phyloP scores from a whole-genome alignment of 2,888 invertebrate genomes.

The Perdita meconis region DNA sequence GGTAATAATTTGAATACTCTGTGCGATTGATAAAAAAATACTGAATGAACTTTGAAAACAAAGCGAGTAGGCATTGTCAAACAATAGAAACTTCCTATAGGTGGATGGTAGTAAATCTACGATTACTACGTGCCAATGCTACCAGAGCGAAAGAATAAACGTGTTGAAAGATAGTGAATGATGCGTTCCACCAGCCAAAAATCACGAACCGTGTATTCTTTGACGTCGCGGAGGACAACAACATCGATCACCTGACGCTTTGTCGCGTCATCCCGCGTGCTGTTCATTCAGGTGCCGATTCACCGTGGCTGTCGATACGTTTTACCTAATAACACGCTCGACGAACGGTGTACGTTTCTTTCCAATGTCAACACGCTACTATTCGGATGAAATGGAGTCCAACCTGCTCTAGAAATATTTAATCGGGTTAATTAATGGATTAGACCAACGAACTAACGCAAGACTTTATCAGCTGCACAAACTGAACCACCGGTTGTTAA shows the following conservation, averaged over 20 bases:
- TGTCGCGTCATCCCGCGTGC: conserved; percentile 76
- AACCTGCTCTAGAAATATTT: too few relatives aligned
- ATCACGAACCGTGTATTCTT: conserved; percentile 32
- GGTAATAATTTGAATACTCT: too few relatives aligned
- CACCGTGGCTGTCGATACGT: conserved; percentile 69
- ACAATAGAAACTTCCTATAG: background rate
- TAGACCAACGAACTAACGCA: too few relatives aligned
- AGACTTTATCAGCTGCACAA: too few relatives aligned
- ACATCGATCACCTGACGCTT: conserved; percentile 79
- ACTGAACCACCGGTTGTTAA: background rate
- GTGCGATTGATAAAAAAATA: too few relatives aligned
- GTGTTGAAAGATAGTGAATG: conserved; percentile 46
- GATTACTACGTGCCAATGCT: background rate
- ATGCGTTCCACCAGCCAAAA: conserved; percentile 38
- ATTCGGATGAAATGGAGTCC: background rate
- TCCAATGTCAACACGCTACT: conserved; percentile 9
- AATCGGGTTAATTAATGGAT: too few relatives aligned
- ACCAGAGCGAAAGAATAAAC: conserved; percentile 20
- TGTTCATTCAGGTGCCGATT: conserved; percentile 74
- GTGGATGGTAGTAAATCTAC: background rate
- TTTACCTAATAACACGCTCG: conserved; percentile 68
- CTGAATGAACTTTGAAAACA: too few relatives aligned
- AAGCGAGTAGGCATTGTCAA: too few relatives aligned
- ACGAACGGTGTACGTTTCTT: conserved; percentile 33
- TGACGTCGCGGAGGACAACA: conserved; percentile 35